phyloP scores from a whole-genome alignment of 2,113 vertebrate species.

The Microtus oregoni region DNA sequence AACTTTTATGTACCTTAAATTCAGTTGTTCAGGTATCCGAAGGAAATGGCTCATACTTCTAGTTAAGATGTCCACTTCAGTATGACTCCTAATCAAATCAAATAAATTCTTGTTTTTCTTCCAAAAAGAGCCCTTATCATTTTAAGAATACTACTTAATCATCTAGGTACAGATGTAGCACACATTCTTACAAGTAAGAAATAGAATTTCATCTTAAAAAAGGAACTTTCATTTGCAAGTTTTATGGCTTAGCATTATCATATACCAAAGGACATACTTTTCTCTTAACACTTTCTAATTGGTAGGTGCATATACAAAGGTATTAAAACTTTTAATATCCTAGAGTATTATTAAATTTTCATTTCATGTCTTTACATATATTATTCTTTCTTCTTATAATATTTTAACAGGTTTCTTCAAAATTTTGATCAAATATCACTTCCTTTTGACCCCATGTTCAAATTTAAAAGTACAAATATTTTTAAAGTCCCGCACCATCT shows the following conservation, averaged over 20 bases:
- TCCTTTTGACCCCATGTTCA: background rate
- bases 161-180: conserved; percentile 59
- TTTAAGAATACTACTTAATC: conserved; percentile 66
- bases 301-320: conserved; percentile 44
- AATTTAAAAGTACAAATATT: conserved; percentile 37
- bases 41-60: conserved; percentile 27
- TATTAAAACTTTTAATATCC: conserved; percentile 71
- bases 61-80: conserved; percentile 62
- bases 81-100: conserved; percentile 72
- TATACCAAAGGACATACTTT: conserved; percentile 61
- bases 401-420: conserved; percentile 60
- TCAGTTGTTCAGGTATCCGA: background rate
- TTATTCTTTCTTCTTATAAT: conserved; percentile 41
- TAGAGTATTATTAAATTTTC: conserved; percentile 57
- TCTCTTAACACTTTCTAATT: conserved; percentile 71
- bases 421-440: conserved; percentile 36
- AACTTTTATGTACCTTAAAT: background rate
- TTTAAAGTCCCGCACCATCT: background rate
- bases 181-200: conserved; percentile 27
- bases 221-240: conserved; percentile 39
- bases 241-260: conserved; percentile 73
- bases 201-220: conserved; percentile 60
- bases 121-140: conserved; percentile 54
- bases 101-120: conserved; percentile 56
- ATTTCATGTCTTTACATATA: conserved; percentile 57